Conservation (phyloP, 35 echinoderm and acorn worm species). For the Stichopus chloronotus region DNA sequence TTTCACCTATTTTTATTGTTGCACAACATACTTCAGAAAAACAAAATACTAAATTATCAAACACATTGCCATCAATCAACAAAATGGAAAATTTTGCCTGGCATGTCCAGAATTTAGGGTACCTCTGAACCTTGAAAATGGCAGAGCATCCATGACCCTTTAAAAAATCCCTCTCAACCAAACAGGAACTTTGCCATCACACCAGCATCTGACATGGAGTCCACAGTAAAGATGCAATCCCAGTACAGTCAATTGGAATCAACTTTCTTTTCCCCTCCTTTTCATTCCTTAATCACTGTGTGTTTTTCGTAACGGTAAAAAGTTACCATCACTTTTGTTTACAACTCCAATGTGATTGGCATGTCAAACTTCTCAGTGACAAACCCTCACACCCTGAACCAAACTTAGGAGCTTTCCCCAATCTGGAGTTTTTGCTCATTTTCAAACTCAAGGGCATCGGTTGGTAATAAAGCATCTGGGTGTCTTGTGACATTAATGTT, state of each 20-base stretch:
- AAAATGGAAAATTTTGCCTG: no score
- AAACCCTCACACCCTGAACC: not conserved
- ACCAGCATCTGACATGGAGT: not conserved
- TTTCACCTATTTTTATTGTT: no score
- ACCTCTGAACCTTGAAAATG: no score
- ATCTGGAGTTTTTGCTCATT: slow-evolving; percentile 15
- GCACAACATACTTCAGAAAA: no score
- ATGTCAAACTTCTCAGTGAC: slow-evolving; percentile 11
- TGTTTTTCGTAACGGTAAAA: not conserved
- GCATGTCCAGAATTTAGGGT: no score
- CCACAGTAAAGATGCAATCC: no score
- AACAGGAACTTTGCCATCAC: not conserved
- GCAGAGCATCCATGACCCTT: no score
- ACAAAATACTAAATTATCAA: no score
- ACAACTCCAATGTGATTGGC: slow-evolving; percentile 24
- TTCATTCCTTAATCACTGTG: not conserved
- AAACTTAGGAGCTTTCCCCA: slow-evolving; percentile 30
- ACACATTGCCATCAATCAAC: no score
- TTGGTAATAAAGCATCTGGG: slow-evolving; percentile 20
- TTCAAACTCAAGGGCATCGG: slow-evolving; percentile 33
- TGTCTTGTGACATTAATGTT: slow-evolving; percentile 48
- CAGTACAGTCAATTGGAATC: no score
- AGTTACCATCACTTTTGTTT: not conserved
- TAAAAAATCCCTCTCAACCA: not conserved
- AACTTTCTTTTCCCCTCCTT: not conserved